Percentiles rank a stretch among this genome's conserved stretches.
Conservation (phyloP, 2,888 invertebrate species). For the Steinernema hermaphroditum region DNA sequence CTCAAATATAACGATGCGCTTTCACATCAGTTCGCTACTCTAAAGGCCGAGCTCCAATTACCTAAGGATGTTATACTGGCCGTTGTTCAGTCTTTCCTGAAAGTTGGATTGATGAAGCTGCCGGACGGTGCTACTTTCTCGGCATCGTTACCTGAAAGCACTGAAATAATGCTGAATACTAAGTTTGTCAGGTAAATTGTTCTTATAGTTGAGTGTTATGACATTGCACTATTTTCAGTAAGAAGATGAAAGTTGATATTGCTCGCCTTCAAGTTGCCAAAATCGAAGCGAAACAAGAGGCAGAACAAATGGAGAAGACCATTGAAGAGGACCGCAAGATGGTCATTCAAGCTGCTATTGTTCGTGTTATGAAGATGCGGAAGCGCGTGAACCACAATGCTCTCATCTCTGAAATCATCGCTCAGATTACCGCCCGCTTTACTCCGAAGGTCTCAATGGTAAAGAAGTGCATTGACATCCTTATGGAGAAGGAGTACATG, state of each 20-base stretch:
- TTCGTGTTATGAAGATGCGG: slow-evolving; percentile 88
- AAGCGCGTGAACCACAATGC: slow-evolving; percentile 89
- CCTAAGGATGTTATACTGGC: slow-evolving; percentile 28
- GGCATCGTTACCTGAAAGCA: background rate
- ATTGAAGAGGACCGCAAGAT: slow-evolving; percentile 98
- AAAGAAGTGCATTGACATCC: slow-evolving; percentile 98
- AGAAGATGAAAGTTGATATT: slow-evolving; percentile 66
- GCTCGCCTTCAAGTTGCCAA: background rate
- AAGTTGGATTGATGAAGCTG: background rate
- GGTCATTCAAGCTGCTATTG: slow-evolving; percentile 77
- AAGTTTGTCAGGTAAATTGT: background rate
- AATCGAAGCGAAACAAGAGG: slow-evolving; percentile 89
- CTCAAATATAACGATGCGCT: slow-evolving; percentile 83
- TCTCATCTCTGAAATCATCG: slow-evolving; percentile 91
- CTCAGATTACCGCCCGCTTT: slow-evolving; percentile 90
- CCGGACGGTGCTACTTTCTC: background rate
- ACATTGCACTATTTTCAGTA: slow-evolving; percentile 70
- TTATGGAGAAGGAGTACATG: slow-evolving; percentile 76
- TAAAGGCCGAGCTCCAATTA: slow-evolving; percentile 80
- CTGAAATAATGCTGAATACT: background rate
- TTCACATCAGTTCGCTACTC: background rate
- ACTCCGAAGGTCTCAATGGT: slow-evolving; percentile 77
- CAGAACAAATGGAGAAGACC: slow-evolving; percentile 83
- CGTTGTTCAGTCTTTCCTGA: background rate
- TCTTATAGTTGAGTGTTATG: too few species aligned